Percentiles rank a stretch among this genome's conserved stretches.
Conservation (phyloP, 2,888 invertebrate species). For the Microctonus brassicae region DNA sequence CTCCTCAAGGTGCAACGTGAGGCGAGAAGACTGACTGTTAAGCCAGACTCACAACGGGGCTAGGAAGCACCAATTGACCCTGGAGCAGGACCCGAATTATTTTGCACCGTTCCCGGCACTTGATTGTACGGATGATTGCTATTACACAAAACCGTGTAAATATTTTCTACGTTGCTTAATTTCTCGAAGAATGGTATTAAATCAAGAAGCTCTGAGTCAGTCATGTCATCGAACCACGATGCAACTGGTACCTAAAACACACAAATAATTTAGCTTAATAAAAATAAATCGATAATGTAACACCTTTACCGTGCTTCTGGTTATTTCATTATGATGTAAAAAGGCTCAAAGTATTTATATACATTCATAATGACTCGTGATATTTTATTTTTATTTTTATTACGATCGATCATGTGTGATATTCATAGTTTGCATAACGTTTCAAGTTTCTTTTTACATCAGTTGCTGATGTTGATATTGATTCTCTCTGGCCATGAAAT, state of each 20-base stretch:
- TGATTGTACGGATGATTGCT: constrained; percentile 87
- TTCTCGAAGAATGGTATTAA: constrained; percentile 98
- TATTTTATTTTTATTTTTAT: constrained; percentile 31
- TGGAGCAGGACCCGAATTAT: constrained; percentile 61
- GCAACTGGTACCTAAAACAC: constrained; percentile 91
- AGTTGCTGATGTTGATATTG: constrained; percentile 12
- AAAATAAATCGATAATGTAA: not conserved
- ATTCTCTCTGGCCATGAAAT: constrained; percentile 32
- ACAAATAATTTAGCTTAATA: not conserved
- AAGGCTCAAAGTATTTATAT: constrained; percentile 5
- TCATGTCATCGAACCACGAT: constrained; percentile 99
- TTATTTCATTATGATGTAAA: not conserved
- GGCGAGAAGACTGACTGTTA: constrained; percentile 59
- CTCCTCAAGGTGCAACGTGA: constrained; percentile 64
- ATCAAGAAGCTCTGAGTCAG: constrained; percentile 96
- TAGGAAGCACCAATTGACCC: constrained; percentile 66
- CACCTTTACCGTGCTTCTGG: not conserved
- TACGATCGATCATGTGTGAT: constrained; percentile 1
- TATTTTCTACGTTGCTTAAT: constrained; percentile 96
- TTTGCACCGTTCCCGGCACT: constrained; percentile 58
- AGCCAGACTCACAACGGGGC: constrained; percentile 66
- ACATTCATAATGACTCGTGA: constrained; percentile 34
- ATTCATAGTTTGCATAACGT: constrained; percentile 11
- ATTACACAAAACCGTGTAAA: constrained; percentile 94
- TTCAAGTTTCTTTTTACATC: constrained; percentile 28